A percentile compares a stretch with the other conserved stretches of the same genome.
phyloP scores from a whole-genome alignment of 2,797 vertebrate species.

The Erethizon dorsatum region DNA sequence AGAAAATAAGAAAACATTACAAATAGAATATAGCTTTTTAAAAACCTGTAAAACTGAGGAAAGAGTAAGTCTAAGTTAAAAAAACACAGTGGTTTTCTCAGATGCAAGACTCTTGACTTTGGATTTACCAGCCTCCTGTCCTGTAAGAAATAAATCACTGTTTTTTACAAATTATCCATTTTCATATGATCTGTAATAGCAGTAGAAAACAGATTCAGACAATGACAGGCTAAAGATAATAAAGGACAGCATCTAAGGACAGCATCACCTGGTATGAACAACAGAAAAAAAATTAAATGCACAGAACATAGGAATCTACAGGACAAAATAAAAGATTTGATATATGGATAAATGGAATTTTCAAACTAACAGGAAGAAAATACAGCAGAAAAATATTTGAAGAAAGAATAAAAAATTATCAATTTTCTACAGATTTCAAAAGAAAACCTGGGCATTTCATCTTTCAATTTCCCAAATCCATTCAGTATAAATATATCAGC shows the following conservation, averaged over 20 bases:
- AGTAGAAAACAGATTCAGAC: not conserved
- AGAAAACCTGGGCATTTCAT: not conserved
- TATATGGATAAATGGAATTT: not conserved
- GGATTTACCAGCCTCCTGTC: not conserved
- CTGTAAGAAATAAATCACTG: not conserved
- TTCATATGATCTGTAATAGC: not conserved
- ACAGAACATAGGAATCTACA: not conserved
- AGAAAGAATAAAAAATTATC: not conserved
- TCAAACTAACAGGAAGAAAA: not conserved
- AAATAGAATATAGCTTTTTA: not conserved
- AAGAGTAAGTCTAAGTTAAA: not conserved
- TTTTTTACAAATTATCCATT: not conserved
- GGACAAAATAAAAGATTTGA: constrained; percentile 25
- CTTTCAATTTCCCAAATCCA: constrained; percentile 19
- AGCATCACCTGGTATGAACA: not conserved
- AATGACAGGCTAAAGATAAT: not conserved
- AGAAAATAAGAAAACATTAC: not conserved
- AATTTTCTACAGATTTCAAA: not conserved
- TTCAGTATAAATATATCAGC: not conserved
- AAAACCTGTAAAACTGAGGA: not conserved
- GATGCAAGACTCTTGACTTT: not conserved
- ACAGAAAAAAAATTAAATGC: not conserved
- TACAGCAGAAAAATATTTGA: not conserved
- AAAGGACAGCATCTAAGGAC: not conserved
- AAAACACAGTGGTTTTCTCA: not conserved